Evolutionary conservation across 1,140 invertebrate species (phyloP).

Genomic region (Drosophila tropicalis): DNA sequence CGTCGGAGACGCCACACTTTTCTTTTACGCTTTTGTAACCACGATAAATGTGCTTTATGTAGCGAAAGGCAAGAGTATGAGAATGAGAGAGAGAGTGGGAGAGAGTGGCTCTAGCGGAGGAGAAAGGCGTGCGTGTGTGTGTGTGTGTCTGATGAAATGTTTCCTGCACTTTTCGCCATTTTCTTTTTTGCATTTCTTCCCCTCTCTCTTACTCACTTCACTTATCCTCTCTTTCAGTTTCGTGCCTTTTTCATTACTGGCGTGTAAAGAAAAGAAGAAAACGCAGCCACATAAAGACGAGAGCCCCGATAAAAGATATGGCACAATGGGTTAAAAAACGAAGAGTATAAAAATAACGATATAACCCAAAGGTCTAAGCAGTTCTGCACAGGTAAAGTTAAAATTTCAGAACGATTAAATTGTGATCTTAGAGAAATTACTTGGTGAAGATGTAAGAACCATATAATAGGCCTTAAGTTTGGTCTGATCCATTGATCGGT

Average conservation of each 20-base stretch:
- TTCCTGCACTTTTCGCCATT: conserved; percentile 74
- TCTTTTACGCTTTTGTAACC: conserved; percentile 81
- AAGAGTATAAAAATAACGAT: conserved; percentile 4
- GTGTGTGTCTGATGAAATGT: conserved; percentile 66
- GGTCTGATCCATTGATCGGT: no score
- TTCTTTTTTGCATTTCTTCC: conserved; percentile 58
- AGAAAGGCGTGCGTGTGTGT: conserved; percentile 8
- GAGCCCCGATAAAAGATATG: conserved; percentile 9
- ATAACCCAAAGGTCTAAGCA: not conserved
- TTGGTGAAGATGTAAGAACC: no score
- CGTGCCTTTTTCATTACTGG: conserved; percentile 55
- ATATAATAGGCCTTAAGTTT: no score
- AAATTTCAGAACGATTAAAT: no score
- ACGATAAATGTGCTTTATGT: conserved; percentile 82
- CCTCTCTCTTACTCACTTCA: conserved; percentile 12
- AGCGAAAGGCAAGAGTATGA: conserved; percentile 41
- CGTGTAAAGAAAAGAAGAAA: conserved; percentile 23
- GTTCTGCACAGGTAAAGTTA: no score
- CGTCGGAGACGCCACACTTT: conserved; percentile 63
- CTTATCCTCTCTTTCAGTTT: conserved; percentile 21
- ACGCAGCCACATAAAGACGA: conserved; percentile 12
- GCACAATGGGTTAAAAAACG: conserved; percentile 19
- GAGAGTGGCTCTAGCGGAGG: not conserved
- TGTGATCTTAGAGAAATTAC: no score
- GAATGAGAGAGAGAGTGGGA: not conserved